Conservation (phyloP, 2,888 invertebrate species). For the Mesorhabditis belari region DNA sequence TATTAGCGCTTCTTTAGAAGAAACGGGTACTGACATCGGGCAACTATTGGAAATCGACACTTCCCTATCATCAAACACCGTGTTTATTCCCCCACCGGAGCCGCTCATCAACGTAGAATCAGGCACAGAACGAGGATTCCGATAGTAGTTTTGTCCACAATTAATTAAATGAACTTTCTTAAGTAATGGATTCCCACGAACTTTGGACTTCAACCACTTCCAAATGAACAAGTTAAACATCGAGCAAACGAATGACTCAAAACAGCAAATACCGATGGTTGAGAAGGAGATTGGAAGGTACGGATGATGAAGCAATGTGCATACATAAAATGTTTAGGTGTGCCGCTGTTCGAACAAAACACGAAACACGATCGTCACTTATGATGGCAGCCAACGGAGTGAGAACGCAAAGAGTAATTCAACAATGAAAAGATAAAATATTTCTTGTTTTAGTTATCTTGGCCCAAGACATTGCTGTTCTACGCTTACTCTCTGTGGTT, state of each 20-base stretch:
- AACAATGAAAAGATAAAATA: too few relatives aligned
- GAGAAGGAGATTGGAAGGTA: background rate
- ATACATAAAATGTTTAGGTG: conserved; percentile 14
- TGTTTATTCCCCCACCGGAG: conserved; percentile 89
- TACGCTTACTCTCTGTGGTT: conserved; percentile 77
- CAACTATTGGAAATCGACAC: conserved; percentile 31
- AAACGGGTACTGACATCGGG: background rate
- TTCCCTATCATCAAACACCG: conserved; percentile 52
- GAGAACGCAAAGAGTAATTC: conserved; percentile 9
- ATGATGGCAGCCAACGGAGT: conserved; percentile 32
- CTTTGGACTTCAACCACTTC: conserved; percentile 36
- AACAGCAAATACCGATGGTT: conserved; percentile 19
- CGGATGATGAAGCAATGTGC: background rate
- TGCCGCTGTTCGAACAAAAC: conserved; percentile 41
- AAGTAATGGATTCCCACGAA: conserved; percentile 34
- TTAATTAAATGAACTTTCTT: too few relatives aligned
- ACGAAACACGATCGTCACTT: conserved; percentile 40
- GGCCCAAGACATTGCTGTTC: conserved; percentile 55
- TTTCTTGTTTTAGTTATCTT: conserved; percentile 13
- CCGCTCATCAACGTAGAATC: conserved; percentile 54
- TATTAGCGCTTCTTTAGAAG: too few relatives aligned
- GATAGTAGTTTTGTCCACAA: conserved; percentile 12
- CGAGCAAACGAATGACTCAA: conserved; percentile 15
- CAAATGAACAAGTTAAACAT: conserved; percentile 37
- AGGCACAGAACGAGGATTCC: conserved; percentile 24